A percentile compares a stretch with the other conserved stretches of the same genome.
Conservation (phyloP, 2,113 vertebrate species). For the Cranoglanis bouderius region DNA sequence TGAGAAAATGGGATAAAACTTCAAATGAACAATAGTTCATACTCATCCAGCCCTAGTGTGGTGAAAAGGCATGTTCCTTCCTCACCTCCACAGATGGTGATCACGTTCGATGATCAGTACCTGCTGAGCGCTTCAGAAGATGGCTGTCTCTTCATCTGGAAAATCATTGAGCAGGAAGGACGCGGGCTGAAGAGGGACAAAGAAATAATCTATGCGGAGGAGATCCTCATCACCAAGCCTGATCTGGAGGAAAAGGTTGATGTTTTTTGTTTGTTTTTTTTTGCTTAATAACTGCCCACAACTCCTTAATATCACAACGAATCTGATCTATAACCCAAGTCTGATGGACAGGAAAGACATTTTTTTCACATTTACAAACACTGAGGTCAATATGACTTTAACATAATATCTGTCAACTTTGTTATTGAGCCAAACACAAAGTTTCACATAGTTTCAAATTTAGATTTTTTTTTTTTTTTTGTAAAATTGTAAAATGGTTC, state of each 20-base stretch:
- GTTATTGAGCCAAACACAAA: too few relatives aligned
- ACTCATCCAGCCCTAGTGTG: not conserved
- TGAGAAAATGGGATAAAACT: not conserved
- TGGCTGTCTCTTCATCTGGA: conserved; percentile 86
- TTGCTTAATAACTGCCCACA: not conserved
- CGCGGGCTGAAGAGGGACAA: conserved; percentile 75
- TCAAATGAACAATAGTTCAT: not conserved
- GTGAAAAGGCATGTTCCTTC: not conserved
- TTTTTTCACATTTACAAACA: too few relatives aligned
- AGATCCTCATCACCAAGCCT: conserved; percentile 87
- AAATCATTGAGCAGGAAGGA: conserved; percentile 82
- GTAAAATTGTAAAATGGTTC: too few relatives aligned
- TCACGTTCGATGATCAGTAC: conserved; percentile 87
- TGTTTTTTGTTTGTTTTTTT: not conserved
- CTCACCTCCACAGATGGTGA: conserved; percentile 74
- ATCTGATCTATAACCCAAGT: not conserved
- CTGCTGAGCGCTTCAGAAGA: conserved; percentile 86
- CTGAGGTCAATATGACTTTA: too few relatives aligned
- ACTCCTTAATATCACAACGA: not conserved
- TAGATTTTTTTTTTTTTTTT: too few relatives aligned
- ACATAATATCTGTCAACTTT: too few relatives aligned
- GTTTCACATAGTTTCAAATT: too few relatives aligned
- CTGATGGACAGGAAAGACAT: not conserved
- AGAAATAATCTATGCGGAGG: conserved; percentile 80
- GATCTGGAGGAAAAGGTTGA: conserved; percentile 91